Base-by-base conservation (phyloP, 2,888 invertebrate species). In the Myathropa florea region DNA sequence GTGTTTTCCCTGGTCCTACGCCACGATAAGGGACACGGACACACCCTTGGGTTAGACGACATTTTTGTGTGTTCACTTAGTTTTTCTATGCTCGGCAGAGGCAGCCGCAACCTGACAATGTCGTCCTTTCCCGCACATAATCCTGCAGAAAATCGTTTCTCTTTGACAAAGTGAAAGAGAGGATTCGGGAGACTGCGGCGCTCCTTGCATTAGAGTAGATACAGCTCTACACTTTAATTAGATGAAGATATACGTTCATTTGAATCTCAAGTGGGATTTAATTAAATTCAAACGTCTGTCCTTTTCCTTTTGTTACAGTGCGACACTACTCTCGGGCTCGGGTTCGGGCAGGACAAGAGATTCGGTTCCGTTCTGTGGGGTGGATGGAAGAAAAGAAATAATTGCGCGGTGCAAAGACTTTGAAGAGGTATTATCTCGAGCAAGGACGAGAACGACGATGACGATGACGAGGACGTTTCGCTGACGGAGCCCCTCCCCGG, bases 231-330 rank as follows among this genome's bases (percentile, higher is more conserved):
- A 70, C 65, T 86, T 82, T 86, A 86, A 86, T 86, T 86, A 86
- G 86, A 86, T 83, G 65, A 86, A 86, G 75, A 86, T 86, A 86
- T 79, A 86, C 86, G 67, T 86, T 83, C 83, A 86, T 83, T 86
- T 83, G 86, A 86, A 86, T 86, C 86, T 86, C 78, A 86, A 86
- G 86, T 86, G 83, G 83, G 86, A 86, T 86, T 86, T 86, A 86
- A 86, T 86, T 86, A 86, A 86, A 86, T 86, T 86, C 86, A 83
- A 86, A 86, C 75, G 86, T 78, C 86, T 82, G 86, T 86, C 82
- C 83, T 71, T 68, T 80, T 61, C 33, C 72, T 71, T 86, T 82
- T 78, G 82, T 85, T 77, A 71, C 81, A 77, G 46, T 71, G 46
- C 46, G 46, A 4, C 18, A 46, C 46, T 46, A 46, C 46, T 46